A percentile compares a stretch with the other conserved stretches of the same genome.
Conservation (phyloP, 2,888 invertebrate genomes). For the Stenodema calcarata region DNA sequence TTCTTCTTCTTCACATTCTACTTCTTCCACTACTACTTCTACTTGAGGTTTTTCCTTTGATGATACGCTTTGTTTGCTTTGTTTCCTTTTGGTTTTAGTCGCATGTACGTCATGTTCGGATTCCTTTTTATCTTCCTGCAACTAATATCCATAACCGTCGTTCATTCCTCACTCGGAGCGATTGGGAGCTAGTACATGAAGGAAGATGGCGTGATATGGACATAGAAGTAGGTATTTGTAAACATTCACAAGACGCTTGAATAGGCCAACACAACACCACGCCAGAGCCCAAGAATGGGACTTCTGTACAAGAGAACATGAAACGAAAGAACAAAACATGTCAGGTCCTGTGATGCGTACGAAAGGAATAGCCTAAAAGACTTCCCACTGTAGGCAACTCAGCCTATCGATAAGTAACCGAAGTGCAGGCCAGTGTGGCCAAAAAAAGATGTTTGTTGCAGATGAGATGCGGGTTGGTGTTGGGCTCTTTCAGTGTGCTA, state of each 20-base stretch:
- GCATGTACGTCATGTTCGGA: not conserved
- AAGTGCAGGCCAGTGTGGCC: too few relatives aligned
- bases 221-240: not conserved
- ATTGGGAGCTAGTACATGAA: not conserved
- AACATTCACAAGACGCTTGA: not conserved
- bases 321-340: not conserved
- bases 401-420: too few relatives aligned
- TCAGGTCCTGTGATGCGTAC: not conserved
- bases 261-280: not conserved
- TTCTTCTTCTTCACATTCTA: not conserved
- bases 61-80: not conserved
- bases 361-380: not conserved
- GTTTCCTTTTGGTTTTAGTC: not conserved
- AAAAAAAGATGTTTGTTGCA: too few relatives aligned
- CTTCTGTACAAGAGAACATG: not conserved
- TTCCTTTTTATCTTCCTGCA: not conserved
- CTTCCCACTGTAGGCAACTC: too few relatives aligned
- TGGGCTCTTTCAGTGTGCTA: too few relatives aligned
- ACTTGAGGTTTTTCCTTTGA: not conserved
- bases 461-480: too few relatives aligned
- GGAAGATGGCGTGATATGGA: not conserved
- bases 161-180: not conserved
- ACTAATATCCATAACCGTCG: not conserved
- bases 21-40: not conserved
- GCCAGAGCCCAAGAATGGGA: not conserved